Percentiles rank a stretch among this genome's conserved stretches.
Evolutionary conservation across 2,113 vertebrate species (phyloP).

Genomic region (Amblyornis subalaris): DNA sequence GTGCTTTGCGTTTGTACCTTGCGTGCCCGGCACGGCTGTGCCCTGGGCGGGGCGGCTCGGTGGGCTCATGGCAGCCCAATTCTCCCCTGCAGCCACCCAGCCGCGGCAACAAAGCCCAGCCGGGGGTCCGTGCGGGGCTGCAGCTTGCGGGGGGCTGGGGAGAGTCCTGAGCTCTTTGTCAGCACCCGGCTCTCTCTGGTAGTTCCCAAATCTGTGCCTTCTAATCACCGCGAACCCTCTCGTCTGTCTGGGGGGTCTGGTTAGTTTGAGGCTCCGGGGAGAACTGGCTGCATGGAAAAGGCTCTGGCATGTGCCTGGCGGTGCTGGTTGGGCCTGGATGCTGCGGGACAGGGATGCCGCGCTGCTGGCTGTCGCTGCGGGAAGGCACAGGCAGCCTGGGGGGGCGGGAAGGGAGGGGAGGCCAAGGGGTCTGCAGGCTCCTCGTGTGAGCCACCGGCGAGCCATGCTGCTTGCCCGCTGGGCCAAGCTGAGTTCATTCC

Average conservation of each 20-base stretch:
- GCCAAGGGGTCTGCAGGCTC: neutral
- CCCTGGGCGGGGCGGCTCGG: neutral
- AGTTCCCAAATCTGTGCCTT: neutral
- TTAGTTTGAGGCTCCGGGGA: neutral
- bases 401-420: neutral
- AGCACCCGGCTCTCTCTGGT: neutral
- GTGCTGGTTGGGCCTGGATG: neutral
- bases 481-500: neutral
- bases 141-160: neutral
- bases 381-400: neutral
- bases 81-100: neutral
- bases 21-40: neutral
- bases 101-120: neutral
- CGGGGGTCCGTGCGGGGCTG: neutral
- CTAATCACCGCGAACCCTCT: neutral
- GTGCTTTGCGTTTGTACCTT: constrained; percentile 29
- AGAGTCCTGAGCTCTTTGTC: neutral
- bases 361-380: neutral
- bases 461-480: neutral
- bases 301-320: neutral
- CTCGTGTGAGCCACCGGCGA: rapidly evolving
- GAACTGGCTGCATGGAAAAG: rapidly evolving
- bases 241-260: neutral
- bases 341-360: rapidly evolving
- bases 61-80: neutral